These are phyloP conservation scores for Neoaliturus tenellus DNA, from an alignment of 2,888 invertebrate genomes.

Conservation along the genomic window DNA sequence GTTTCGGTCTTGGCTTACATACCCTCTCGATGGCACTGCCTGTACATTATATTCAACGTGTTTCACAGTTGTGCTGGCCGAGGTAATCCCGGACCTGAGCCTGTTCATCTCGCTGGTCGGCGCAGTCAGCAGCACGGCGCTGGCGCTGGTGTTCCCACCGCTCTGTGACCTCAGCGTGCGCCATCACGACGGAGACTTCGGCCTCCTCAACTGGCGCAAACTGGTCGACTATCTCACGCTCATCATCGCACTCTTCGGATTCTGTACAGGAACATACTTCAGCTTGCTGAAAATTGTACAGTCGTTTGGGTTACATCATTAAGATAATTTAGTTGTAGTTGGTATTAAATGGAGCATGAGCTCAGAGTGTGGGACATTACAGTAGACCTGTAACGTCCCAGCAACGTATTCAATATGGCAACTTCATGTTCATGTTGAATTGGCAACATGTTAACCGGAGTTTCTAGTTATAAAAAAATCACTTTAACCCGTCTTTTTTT, in stretches of 20 bases:
- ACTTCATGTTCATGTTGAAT: not conserved
- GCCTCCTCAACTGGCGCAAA: slow-evolving; percentile 71
- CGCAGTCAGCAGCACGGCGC: slow-evolving; percentile 89
- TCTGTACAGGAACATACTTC: slow-evolving; percentile 81
- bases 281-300: slow-evolving; percentile 38
- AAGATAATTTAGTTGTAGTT: not conserved
- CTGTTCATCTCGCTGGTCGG: slow-evolving; percentile 94
- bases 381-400: too few relatives aligned
- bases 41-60: not conserved
- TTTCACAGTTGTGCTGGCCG: slow-evolving; percentile 86
- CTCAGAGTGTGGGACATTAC: too few relatives aligned
- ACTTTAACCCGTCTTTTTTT: too few relatives aligned
- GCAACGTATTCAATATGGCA: slow-evolving; percentile 63
- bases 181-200: slow-evolving; percentile 78
- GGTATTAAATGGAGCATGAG: too few relatives aligned
- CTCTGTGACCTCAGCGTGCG: slow-evolving; percentile 86
- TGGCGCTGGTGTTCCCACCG: slow-evolving; percentile 92
- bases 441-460: too few relatives aligned
- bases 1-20: too few relatives aligned
- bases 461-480: too few relatives aligned
- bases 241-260: slow-evolving; percentile 80
- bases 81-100: slow-evolving; percentile 88
- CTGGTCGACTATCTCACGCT: slow-evolving; percentile 81
- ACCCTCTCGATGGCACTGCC: too few relatives aligned
- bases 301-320: not conserved